Conservation (phyloP, 2,888 invertebrate genomes). For the Iselma pallidipennis region DNA sequence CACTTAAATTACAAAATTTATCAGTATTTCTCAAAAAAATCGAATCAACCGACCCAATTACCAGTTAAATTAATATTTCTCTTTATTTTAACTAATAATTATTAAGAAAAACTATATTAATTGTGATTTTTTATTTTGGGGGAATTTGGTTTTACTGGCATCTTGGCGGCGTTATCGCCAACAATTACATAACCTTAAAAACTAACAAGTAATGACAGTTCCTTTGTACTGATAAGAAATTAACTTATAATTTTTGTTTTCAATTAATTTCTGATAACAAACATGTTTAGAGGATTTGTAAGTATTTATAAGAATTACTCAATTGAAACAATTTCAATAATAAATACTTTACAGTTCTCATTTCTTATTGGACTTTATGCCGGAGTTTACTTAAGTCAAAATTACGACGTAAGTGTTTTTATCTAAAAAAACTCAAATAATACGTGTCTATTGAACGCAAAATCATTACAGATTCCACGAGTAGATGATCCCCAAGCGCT, state of each 20-base stretch:
- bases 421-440: not conserved
- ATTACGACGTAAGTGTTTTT: constrained; percentile 67
- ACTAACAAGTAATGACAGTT: not conserved
- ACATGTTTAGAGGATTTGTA: constrained; percentile 51
- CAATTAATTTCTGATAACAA: constrained; percentile 7
- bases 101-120: no score
- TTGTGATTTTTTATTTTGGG: no score
- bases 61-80: no score
- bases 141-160: no score
- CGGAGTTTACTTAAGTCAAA: constrained; percentile 75
- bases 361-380: constrained; percentile 72
- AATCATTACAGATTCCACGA: constrained; percentile 71
- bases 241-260: not conserved
- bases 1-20: no score
- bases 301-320: constrained; percentile 26
- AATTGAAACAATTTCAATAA: constrained; percentile 9
- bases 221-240: not conserved
- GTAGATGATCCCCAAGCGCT: constrained; percentile 82
- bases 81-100: no score
- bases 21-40: no score
- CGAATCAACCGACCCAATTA: no score
- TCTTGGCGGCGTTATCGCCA: not conserved
- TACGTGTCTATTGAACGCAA: not conserved
- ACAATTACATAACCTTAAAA: not conserved
- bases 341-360: constrained; percentile 62